A percentile compares a stretch with the other conserved stretches of the same genome.
phyloP scores from a whole-genome alignment of 2,797 vertebrate species.

The Galagoides demidoff region DNA sequence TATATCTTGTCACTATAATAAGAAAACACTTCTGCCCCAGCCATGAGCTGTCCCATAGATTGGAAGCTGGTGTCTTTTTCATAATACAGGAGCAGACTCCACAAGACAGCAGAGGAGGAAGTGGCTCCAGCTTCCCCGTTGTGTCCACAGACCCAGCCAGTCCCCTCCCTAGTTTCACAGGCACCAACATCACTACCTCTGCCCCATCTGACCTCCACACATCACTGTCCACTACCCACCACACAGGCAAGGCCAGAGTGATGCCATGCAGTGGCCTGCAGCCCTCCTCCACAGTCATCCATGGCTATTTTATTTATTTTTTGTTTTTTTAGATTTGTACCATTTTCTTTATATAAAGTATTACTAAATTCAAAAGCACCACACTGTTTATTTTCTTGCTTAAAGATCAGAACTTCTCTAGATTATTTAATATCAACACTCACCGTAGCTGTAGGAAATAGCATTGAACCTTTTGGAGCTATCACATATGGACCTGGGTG shows the following conservation, averaged over 20 bases:
- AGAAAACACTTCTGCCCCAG: background rate
- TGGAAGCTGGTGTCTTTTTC: background rate
- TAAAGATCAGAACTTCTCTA: constrained; percentile 27
- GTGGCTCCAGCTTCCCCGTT: background rate
- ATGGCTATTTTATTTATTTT: background rate
- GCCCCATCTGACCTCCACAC: background rate
- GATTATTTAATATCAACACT: constrained; percentile 68
- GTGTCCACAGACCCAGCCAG: background rate
- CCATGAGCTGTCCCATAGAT: background rate
- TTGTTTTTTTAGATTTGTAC: background rate
- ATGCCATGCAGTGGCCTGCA: accelerated
- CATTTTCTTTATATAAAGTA: constrained; percentile 75
- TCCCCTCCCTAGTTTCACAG: background rate
- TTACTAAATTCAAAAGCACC: constrained; percentile 43
- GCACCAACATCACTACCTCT: accelerated
- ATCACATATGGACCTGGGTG: constrained; percentile 92
- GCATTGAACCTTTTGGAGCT: constrained; percentile 92
- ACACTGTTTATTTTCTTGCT: constrained; percentile 1
- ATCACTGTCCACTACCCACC: background rate
- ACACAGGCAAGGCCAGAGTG: background rate
- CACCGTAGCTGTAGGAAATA: constrained; percentile 93
- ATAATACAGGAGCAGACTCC: background rate
- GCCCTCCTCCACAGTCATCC: background rate
- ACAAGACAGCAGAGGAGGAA: background rate
- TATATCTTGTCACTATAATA: background rate